Evolutionary conservation across 1,140 invertebrate species (phyloP), one percentile per base, ranked within the genome.

Genomic region (Leptopilina clavipes): DNA sequence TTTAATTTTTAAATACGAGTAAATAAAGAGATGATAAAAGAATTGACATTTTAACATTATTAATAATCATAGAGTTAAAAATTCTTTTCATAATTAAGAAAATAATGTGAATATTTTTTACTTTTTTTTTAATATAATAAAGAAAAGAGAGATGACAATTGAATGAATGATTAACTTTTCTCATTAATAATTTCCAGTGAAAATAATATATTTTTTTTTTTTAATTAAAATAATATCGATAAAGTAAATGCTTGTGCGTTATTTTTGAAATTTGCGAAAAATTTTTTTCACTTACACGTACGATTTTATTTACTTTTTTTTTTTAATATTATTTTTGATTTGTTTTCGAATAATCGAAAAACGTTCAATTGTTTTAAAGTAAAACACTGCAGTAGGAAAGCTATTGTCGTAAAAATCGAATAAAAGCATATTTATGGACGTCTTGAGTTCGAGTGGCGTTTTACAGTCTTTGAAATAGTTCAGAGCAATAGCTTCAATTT

Each of bases 311-410:
- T 48, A n/a, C n/a, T 31, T 5, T 31, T 31, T 31, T 31, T 5
- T 31, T 31, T 31, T 2, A 31, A 73, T 65, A 10, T 52, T 54
- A 40, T 52, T 71, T 73, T 77, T 59, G 31, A 74, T 72, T 65
- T 74, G 14, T 65, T 37, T 22, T 37, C 17, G 25, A 65, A 65
- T n/a, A 31, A 25, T 12, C 25, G 59, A 31, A 65, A 65, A 6
- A 65, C 6, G 22, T 6, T 65, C 14, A n/a, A 31, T 25, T 65
- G 25, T 31, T 65, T 65, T 65, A 65, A 65, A 65, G 22, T 65
- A 19, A 65, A 31, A 25, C 22, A 14, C 59, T 31, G 12, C 25
- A n/a, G 6, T 65, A 65, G 10, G 59, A 31, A 31, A n/a, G 22
- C 12, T 14, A 14, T 65, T 22, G 14, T 6, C 11, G 25, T 65